Base-by-base conservation (phyloP, 2,797 vertebrate genomes). In the Sebastes matsubarae region DNA sequence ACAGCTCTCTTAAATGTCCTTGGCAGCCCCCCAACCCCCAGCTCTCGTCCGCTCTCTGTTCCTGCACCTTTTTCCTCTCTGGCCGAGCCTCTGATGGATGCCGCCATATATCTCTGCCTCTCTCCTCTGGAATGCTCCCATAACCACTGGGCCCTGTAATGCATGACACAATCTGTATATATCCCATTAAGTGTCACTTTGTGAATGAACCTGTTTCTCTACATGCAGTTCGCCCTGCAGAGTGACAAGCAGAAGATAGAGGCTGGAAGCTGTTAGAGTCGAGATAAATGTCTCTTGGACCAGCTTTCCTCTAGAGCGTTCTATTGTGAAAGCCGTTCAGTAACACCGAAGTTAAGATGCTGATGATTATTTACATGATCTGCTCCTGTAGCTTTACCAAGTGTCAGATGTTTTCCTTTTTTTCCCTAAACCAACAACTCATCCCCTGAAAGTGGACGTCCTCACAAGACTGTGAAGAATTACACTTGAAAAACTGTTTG, bases 1-100 rank as follows among this genome's bases (percentile, higher is more conserved):
- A 95, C 95, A 95, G 92, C 93, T 93, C 91, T 94, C 94, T 94
- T 92, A 95, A 96, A 96, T 92, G 95, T 95, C 95, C 95, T 96
- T 96, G 95, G 94, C 94, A 95, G 92, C 84, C 84, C 86, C 90
- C 85, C 91, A 91, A 88, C 84, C 83, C 83, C 69, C 77, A 80
- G 82, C 84, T 82, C 67, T 63, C 52, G 2, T 71, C 85, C 85
- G 68, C 80, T 87, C 72, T 88, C 84, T 83, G 79, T 87, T 90
- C 91, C 80, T 81, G 77, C 82, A 89, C 89, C 91, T 92, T 88
- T 42, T 93, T 88, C 87, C 82, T 88, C 89, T 89, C 84, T 77
- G 87, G 87, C 84, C 81, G 14, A 86, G 80, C 68, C 73, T 55
- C 90, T 94, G 94, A 94, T 93, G 88, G 89, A 95, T 94, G 93